These are phyloP conservation scores for Paramormyrops hopkinsi DNA, from an alignment of 2,797 vertebrate genomes.

Conservation along the genomic window DNA sequence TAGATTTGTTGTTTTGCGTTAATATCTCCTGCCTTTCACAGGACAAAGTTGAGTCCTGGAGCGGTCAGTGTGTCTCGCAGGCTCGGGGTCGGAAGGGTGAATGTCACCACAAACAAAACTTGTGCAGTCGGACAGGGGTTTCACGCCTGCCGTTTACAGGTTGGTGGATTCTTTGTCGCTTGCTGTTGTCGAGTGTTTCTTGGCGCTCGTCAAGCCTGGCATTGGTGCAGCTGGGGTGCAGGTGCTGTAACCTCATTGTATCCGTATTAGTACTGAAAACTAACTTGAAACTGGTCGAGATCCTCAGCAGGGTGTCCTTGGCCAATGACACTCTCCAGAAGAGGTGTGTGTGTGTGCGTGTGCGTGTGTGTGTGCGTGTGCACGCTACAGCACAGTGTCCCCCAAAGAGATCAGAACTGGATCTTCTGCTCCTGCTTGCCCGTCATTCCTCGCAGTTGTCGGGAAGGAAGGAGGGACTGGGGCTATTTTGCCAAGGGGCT, in stretches of 20 bases:
- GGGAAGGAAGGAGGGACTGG: not conserved
- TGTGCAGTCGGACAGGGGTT: not conserved
- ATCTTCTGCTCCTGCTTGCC: not conserved
- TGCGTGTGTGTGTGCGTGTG: not conserved
- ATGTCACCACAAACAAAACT: not conserved
- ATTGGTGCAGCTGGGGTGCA: not conserved
- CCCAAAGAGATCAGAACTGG: not conserved
- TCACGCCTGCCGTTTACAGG: not conserved
- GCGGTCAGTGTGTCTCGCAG: conserved; percentile 1
- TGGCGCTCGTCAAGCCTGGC: not conserved
- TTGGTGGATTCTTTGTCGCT: not conserved
- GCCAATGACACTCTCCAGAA: not conserved
- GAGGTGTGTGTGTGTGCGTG: not conserved
- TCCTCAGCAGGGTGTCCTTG: not conserved
- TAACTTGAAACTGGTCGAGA: not conserved
- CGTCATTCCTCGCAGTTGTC: not conserved
- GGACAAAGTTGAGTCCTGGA: not conserved
- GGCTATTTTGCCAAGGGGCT: not conserved
- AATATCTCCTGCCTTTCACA: conserved; percentile 13
- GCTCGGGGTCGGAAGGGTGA: not conserved
- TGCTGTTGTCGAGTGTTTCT: not conserved
- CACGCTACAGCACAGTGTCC: not conserved
- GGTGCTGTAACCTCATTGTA: not conserved
- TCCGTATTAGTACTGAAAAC: not conserved
- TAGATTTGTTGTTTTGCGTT: conserved; percentile 10